Base-by-base conservation (phyloP, 2,888 invertebrate genomes). In the Drosophila merina region DNA sequence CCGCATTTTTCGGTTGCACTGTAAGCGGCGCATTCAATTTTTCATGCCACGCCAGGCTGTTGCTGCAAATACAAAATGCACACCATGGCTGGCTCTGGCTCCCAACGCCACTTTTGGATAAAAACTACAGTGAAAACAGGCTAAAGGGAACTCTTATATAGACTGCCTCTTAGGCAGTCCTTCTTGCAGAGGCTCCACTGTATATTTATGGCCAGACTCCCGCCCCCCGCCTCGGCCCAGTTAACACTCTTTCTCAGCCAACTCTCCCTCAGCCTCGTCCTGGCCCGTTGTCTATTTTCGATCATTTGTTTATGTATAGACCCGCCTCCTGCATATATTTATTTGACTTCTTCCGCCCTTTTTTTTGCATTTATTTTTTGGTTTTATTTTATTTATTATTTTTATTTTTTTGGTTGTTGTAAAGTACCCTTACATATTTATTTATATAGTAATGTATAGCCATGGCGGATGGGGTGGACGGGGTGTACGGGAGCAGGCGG, bases 11-110 rank as follows among this genome's bases (percentile, higher is more conserved):
- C 47, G 50, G 51, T 50, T 45, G 30, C n/a, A 33, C 31, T 33
- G 42, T 48, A 48, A 25, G 58, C 60, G 68, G 72, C 80, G 72
- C 75, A 79, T 85, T 86, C 88, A 86, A 85, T 85, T 85, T 85
- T 85, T 85, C 85, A 85, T 88, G 87, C 79, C 87, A 84, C 60
- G 72, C 75, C 86, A 69, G 86, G 74, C 84, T 86, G 84, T 83
- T 84, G 62, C 72, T 68, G 71, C 68, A 62, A 33, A 72, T 68
- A 86, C 80, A 86, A 77, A 75, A 75, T 83, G 72, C 48, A 74
- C 49, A 44, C 36, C 36, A 36, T 36, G 28, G 28, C 4, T 4
- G 28, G n/a, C 36, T 36, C 4, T 4, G 28, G n/a, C 36, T 36
- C 28, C 57, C 10, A n/a, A 9, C 4, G 12, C 10, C 25, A 12